phyloP scores from a whole-genome alignment of 1,140 invertebrate species.

The Zophobas atratus region DNA sequence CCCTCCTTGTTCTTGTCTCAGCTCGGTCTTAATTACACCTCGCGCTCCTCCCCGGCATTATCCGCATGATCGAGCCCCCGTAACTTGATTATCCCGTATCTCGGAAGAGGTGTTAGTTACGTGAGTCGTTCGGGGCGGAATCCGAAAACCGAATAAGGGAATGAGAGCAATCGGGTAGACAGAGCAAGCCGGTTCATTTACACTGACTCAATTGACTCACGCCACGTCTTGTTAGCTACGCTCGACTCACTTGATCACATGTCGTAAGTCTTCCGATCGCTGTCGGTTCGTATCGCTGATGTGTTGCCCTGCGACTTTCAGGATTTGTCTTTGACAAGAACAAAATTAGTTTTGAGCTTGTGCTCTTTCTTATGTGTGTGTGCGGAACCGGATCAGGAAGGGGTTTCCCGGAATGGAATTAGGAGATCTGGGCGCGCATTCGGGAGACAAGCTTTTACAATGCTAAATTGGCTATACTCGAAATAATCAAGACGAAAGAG shows the following conservation, averaged over 20 bases:
- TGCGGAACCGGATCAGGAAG: constrained; percentile 10
- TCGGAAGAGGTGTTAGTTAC: constrained; percentile 15
- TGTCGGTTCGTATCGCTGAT: constrained; percentile 51
- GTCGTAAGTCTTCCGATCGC: constrained; percentile 58
- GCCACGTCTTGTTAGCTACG: constrained; percentile 58
- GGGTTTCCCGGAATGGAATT: constrained; percentile 20
- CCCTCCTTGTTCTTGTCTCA: no score
- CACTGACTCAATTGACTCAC: constrained; percentile 60
- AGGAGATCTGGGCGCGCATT: neutral
- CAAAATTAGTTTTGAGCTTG: constrained; percentile 49
- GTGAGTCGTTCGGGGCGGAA: constrained; percentile 13
- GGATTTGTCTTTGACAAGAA: constrained; percentile 55
- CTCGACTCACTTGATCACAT: constrained; percentile 59
- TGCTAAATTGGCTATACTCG: no score
- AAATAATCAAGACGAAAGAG: no score
- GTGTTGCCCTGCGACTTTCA: constrained; percentile 45
- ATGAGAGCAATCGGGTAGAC: constrained; percentile 60
- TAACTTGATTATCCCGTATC: constrained; percentile 25
- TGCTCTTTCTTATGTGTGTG: constrained; percentile 28
- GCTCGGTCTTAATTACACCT: no score
- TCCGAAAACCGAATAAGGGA: constrained; percentile 49
- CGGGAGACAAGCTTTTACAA: no score
- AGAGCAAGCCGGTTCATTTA: constrained; percentile 58
- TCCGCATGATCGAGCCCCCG: constrained; percentile 39
- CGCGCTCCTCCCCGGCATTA: neutral